Evolutionary conservation across 2,113 vertebrate genomes (phyloP).

Genomic region (Epinephelus lanceolatus): DNA sequence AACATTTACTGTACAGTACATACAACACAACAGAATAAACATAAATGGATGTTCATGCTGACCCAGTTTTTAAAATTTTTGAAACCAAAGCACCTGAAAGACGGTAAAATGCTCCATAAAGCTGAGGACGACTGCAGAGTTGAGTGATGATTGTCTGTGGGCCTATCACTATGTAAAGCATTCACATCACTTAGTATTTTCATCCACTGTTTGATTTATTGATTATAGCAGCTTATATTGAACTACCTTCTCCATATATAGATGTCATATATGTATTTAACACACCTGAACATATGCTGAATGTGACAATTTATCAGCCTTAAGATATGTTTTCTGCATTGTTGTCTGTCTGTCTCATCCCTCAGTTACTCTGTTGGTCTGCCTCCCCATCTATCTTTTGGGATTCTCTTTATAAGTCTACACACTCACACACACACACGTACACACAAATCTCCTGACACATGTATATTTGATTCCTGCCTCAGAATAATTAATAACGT

Average conservation of each 20-base stretch:
- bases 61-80: background rate
- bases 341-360: slow-evolving; percentile 29
- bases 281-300: background rate
- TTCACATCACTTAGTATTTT: background rate
- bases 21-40: background rate
- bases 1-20: background rate
- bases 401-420: slow-evolving; percentile 60
- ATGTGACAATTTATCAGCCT: background rate
- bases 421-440: slow-evolving; percentile 27
- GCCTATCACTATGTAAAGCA: background rate
- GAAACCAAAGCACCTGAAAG: background rate
- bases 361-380: slow-evolving; percentile 46
- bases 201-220: background rate
- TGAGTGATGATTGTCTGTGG: background rate
- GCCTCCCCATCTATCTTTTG: slow-evolving; percentile 52
- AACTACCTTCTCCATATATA: background rate
- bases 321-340: slow-evolving; percentile 5
- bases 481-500: slow-evolving; percentile 80
- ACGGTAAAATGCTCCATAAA: background rate
- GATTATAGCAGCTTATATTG: background rate
- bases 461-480: slow-evolving; percentile 80
- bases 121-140: background rate
- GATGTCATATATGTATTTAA: slow-evolving; percentile 1
- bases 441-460: slow-evolving; percentile 64
- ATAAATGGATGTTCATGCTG: background rate